phyloP scores from a whole-genome alignment of 1,140 invertebrate species.

The Heterodera carotae region DNA sequence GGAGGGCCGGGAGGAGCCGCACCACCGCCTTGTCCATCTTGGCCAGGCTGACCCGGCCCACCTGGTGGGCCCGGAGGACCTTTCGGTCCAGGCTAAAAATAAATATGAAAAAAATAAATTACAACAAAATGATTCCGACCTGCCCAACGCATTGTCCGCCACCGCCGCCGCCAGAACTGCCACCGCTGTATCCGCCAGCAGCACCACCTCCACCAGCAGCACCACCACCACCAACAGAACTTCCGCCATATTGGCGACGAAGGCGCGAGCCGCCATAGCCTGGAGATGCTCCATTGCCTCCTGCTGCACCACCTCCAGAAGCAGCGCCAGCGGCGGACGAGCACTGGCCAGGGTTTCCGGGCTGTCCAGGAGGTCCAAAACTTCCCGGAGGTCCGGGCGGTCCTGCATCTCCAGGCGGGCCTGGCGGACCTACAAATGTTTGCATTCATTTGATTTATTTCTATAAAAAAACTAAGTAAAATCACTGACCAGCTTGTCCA shows the following conservation, averaged over 20 bases:
- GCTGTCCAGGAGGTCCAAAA: slow-evolving; percentile 34
- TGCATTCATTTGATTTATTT: not conserved
- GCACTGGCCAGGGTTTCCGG: slow-evolving; percentile 35
- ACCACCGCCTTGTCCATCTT: slow-evolving; percentile 10
- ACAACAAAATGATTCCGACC: not conserved
- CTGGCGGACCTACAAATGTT: slow-evolving; percentile 31
- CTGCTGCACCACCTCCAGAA: not conserved
- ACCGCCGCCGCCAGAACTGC: no score
- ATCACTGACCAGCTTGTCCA: slow-evolving; percentile 19
- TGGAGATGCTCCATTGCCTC: no score
- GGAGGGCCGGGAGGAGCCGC: slow-evolving; percentile 19
- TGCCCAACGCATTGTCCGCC: not conserved
- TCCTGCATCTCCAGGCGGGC: slow-evolving; percentile 39
- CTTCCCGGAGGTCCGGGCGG: slow-evolving; percentile 29
- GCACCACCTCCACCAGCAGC: no score
- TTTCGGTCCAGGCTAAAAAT: slow-evolving; percentile 23
- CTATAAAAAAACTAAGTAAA: not conserved
- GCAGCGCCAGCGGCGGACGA: not conserved
- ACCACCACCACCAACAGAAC: not conserved
- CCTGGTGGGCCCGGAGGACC: slow-evolving; percentile 32
- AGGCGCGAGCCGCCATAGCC: not conserved
- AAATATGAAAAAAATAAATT: not conserved
- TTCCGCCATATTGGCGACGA: not conserved
- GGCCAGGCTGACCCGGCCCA: slow-evolving; percentile 26
- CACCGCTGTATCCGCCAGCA: no score